These are phyloP conservation scores for Lepeophtheirus nordmannii DNA, from an alignment of 2,888 invertebrate species.

Conservation along the genomic window DNA sequence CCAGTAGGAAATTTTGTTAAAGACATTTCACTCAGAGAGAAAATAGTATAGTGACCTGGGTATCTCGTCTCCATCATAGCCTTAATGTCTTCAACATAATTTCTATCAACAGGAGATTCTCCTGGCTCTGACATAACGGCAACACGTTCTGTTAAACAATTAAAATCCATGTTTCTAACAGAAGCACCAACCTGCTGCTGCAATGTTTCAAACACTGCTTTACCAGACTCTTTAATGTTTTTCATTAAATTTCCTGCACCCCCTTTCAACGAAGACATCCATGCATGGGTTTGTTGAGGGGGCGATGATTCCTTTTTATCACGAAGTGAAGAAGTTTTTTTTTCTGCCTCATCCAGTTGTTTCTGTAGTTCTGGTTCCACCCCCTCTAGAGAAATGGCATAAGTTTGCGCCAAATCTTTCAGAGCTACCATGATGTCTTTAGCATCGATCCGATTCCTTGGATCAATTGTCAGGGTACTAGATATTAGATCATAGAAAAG, in stretches of 20 bases:
- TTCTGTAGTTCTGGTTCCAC: background rate
- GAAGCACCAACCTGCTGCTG: slow-evolving; percentile 62
- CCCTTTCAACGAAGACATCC: slow-evolving; percentile 64
- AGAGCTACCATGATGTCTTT: background rate
- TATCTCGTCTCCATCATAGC: slow-evolving; percentile 42
- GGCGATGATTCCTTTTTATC: background rate
- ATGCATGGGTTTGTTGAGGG: slow-evolving; percentile 26
- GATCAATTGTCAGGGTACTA: slow-evolving; percentile 38
- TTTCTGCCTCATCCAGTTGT: background rate
- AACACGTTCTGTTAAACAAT: slow-evolving; percentile 75
- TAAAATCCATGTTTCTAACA: slow-evolving; percentile 66
- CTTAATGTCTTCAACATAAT: slow-evolving; percentile 79
- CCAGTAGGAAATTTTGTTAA: slow-evolving; percentile 30
- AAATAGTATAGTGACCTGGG: slow-evolving; percentile 58
- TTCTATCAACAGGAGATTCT: slow-evolving; percentile 70
- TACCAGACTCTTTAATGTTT: slow-evolving; percentile 85
- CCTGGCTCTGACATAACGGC: slow-evolving; percentile 60
- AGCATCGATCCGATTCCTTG: background rate
- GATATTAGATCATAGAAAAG: slow-evolving; percentile 79
- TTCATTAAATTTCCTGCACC: slow-evolving; percentile 84
- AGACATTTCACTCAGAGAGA: slow-evolving; percentile 58
- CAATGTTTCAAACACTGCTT: slow-evolving; percentile 90
- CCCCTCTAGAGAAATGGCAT: background rate
- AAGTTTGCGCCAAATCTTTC: background rate
- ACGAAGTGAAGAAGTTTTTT: background rate